phyloP scores from a whole-genome alignment of 2,797 vertebrate species.

The Acomys russatus region DNA sequence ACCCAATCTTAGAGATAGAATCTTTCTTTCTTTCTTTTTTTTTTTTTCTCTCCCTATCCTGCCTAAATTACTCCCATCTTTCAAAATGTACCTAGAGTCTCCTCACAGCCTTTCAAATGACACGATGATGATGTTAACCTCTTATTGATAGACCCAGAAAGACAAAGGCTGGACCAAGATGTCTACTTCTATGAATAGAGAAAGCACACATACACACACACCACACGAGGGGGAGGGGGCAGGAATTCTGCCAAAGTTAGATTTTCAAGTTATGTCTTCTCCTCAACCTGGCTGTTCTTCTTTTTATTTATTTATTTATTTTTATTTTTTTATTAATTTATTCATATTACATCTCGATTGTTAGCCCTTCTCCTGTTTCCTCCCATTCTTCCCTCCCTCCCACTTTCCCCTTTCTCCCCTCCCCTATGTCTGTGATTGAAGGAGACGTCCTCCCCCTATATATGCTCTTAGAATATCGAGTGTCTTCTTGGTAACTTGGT shows the following conservation, averaged over 20 bases:
- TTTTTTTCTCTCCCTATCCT: not conserved
- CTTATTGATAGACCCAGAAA: not conserved
- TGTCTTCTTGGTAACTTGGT: too few species aligned
- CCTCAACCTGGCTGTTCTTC: not conserved
- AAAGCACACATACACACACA: not conserved
- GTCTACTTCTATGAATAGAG: not conserved
- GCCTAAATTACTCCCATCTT: not conserved
- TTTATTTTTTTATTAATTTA: too few species aligned
- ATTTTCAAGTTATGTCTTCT: slow-evolving; percentile 44
- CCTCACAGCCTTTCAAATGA: not conserved
- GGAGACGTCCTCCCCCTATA: too few species aligned
- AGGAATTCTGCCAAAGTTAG: not conserved
- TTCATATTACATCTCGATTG: too few species aligned
- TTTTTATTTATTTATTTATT: too few species aligned
- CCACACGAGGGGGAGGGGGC: not conserved
- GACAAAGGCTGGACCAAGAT: not conserved
- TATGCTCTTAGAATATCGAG: too few species aligned
- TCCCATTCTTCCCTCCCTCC: too few species aligned
- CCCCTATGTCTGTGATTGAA: too few species aligned
- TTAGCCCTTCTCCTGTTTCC: too few species aligned
- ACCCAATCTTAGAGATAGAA: not conserved
- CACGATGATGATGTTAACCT: not conserved
- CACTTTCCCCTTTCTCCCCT: too few species aligned
- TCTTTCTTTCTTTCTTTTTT: not conserved
- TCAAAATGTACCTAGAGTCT: slow-evolving; percentile 28